A percentile compares a stretch with the other conserved stretches of the same genome.
Evolutionary conservation across 30 jellyfish, hydroid and myxozoan genomes (phyloP).

Genomic region (Sanderia malayensis): DNA sequence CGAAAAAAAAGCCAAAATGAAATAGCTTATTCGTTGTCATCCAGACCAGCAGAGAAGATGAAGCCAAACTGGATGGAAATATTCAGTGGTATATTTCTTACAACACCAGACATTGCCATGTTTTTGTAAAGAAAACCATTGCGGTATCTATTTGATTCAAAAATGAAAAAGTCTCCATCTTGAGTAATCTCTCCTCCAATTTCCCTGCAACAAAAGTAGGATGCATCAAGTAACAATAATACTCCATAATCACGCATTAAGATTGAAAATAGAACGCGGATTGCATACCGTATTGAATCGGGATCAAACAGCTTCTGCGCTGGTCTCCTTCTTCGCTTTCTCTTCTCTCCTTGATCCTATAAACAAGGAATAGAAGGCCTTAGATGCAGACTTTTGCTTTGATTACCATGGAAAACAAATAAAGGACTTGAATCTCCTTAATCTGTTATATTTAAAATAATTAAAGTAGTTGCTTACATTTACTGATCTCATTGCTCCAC

Average conservation of each 20-base stretch:
- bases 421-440: too few species aligned
- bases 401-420: too few species aligned
- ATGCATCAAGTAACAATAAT: too few species aligned
- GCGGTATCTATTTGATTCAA: constrained; percentile 83
- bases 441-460: too few species aligned
- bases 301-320: constrained; percentile 95
- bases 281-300: constrained; percentile 74
- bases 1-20: neutral
- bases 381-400: too few species aligned
- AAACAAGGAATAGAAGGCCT: too few species aligned
- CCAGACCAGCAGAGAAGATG: too few species aligned
- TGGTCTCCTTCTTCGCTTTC: constrained; percentile 85
- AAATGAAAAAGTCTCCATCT: constrained; percentile 89
- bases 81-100: constrained; percentile 22
- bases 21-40: too few species aligned
- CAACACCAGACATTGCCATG: constrained; percentile 88
- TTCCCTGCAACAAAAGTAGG: constrained; percentile 28
- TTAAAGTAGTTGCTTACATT: too few species aligned
- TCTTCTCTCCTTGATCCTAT: constrained; percentile 88
- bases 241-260: neutral
- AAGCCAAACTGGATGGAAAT: too few species aligned
- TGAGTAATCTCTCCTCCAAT: constrained; percentile 87
- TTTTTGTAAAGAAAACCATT: constrained; percentile 92
- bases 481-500: constrained; percentile 83
- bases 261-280: neutral